Evolutionary conservation across 1,140 invertebrate species (phyloP).

Genomic region (Magallana gigas): DNA sequence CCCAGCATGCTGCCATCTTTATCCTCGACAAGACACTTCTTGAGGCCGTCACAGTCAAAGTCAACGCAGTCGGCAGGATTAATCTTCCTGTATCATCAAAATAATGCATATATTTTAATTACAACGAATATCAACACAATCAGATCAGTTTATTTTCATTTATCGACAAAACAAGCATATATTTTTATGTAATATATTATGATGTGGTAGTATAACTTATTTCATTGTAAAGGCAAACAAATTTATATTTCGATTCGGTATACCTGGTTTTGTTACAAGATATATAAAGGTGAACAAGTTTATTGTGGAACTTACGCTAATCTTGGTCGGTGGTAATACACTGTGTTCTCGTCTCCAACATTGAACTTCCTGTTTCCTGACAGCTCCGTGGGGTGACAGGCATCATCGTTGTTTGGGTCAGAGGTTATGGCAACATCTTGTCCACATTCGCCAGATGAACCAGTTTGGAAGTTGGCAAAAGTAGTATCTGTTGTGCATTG

Average conservation of each 20-base stretch:
- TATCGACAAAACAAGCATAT: too few relatives aligned
- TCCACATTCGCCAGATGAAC: slow-evolving; percentile 44
- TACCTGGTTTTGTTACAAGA: too few relatives aligned
- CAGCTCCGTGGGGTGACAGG: slow-evolving; percentile 61
- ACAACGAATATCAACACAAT: too few relatives aligned
- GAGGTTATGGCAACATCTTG: slow-evolving; percentile 63
- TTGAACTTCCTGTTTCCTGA: slow-evolving; percentile 41
- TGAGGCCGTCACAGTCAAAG: slow-evolving; percentile 77
- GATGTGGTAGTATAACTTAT: too few relatives aligned
- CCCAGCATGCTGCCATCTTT: slow-evolving; percentile 72
- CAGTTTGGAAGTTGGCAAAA: slow-evolving; percentile 61
- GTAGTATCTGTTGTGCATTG: slow-evolving; percentile 56
- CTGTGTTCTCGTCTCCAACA: slow-evolving; percentile 58
- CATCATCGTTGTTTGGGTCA: slow-evolving; percentile 66
- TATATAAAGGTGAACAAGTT: too few relatives aligned
- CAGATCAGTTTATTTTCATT: too few relatives aligned
- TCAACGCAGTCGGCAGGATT: slow-evolving; percentile 75
- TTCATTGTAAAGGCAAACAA: too few relatives aligned
- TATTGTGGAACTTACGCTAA: slow-evolving; percentile 59
- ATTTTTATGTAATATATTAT: too few relatives aligned
- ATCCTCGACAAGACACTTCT: slow-evolving; percentile 72
- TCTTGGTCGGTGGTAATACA: slow-evolving; percentile 63
- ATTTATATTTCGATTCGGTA: too few relatives aligned
- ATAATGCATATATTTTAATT: too few relatives aligned
- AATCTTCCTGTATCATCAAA: slow-evolving; percentile 58